phyloP scores from a whole-genome alignment of 2,797 vertebrate species.

The Toxotes lorentzi region DNA sequence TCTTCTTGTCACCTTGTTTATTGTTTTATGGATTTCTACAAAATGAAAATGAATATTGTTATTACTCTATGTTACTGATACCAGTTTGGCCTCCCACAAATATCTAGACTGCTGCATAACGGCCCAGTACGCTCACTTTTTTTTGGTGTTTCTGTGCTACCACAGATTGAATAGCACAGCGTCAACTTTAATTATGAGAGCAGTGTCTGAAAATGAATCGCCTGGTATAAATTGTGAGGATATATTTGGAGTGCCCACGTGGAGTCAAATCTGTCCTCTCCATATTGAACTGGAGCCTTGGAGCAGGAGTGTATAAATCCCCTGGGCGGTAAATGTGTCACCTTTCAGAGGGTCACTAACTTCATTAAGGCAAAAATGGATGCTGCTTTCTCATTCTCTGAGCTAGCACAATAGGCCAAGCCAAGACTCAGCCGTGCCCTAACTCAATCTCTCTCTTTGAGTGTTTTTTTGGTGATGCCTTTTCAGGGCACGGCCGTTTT shows the following conservation, averaged over 20 bases:
- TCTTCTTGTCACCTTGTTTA: conserved; percentile 38
- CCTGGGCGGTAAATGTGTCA: conserved; percentile 87
- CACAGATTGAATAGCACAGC: conserved; percentile 54
- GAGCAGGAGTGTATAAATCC: conserved; percentile 87
- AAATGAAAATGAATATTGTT: conserved; percentile 52
- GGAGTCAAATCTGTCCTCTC: conserved; percentile 82
- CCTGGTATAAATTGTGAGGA: conserved; percentile 75
- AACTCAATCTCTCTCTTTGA: conserved; percentile 73
- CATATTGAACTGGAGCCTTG: conserved; percentile 83
- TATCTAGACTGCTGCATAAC: conserved; percentile 35
- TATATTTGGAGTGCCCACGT: conserved; percentile 75
- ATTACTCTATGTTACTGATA: conserved; percentile 8
- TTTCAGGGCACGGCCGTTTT: conserved; percentile 70
- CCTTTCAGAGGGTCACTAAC: conserved; percentile 90
- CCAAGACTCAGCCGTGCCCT: conserved; percentile 68
- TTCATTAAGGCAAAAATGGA: conserved; percentile 89
- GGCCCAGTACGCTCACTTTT: conserved; percentile 23
- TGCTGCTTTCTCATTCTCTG: conserved; percentile 83
- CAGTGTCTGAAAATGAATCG: conserved; percentile 70
- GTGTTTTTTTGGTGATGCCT: conserved; percentile 72
- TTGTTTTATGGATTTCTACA: conserved; percentile 48
- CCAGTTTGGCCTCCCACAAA: conserved; percentile 18
- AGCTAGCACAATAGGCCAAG: conserved; percentile 77
- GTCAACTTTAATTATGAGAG: conserved; percentile 76
- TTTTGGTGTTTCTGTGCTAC: conserved; percentile 28